Conservation (phyloP, 1,140 invertebrate genomes). For the Nilaparvata lugens region DNA sequence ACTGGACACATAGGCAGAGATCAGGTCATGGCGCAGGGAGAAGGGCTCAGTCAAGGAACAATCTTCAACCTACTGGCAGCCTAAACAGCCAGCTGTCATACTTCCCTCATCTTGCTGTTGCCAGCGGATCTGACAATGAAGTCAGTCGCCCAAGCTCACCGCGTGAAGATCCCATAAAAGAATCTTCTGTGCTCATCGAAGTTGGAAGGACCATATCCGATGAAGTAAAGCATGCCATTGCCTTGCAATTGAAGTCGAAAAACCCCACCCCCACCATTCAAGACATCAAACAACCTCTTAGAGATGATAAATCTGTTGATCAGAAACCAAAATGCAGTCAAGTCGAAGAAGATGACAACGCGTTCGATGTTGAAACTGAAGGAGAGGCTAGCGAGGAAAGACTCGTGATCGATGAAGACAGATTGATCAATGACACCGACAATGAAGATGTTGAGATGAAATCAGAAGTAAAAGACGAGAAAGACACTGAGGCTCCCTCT, state of each 20-base stretch:
- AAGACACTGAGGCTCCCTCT: slow-evolving; percentile 10
- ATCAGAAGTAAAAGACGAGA: slow-evolving; percentile 39
- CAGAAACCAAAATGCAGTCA: slow-evolving; percentile 43
- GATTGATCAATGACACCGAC: slow-evolving; percentile 27
- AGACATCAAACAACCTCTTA: slow-evolving; percentile 29
- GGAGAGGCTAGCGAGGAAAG: slow-evolving; percentile 37
- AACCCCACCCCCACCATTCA: not conserved
- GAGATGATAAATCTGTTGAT: slow-evolving; percentile 69
- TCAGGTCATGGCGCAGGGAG: slow-evolving; percentile 2
- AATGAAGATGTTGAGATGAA: slow-evolving; percentile 49
- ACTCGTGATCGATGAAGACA: slow-evolving; percentile 51
- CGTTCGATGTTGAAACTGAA: slow-evolving; percentile 25
- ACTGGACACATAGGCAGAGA: slow-evolving; percentile 65
- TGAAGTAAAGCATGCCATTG: slow-evolving; percentile 68
- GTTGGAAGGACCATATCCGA: slow-evolving; percentile 43
- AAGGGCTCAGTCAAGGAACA: not conserved
- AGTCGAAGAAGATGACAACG: slow-evolving; percentile 1
- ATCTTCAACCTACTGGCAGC: not conserved
- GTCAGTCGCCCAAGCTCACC: not conserved
- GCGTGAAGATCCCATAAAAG: not conserved
- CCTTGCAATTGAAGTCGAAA: slow-evolving; percentile 59
- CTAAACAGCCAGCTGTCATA: not conserved
- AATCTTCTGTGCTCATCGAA: too few relatives aligned
- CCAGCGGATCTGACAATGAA: not conserved
- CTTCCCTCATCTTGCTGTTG: not conserved